A percentile compares a stretch with the other conserved stretches of the same genome.
These are phyloP conservation scores for Ormyrus nitidulus DNA, from an alignment of 2,888 invertebrate species.

Conservation along the genomic window DNA sequence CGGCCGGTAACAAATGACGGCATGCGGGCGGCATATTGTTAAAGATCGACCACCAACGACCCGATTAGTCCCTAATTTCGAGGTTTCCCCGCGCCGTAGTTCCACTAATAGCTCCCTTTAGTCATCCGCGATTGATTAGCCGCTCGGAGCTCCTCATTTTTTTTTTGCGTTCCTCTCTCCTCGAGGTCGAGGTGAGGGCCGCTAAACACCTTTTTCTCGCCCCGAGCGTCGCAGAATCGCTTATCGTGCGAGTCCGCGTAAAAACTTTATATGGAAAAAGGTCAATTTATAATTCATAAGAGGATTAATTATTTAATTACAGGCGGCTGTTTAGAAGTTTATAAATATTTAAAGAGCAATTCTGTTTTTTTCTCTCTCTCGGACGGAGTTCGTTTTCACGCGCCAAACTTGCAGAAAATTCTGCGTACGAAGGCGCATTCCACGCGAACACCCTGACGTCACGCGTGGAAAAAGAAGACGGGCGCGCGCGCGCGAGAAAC, in stretches of 20 bases:
- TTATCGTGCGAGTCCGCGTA: neutral
- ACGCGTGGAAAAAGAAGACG: constrained; percentile 1
- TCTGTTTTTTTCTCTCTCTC: neutral
- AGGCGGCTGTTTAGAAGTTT: neutral
- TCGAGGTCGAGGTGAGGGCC: neutral
- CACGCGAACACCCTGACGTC: neutral
- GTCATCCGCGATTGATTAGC: constrained; percentile 36
- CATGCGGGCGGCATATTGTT: constrained; percentile 12
- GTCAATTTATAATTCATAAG: neutral
- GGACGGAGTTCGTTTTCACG: neutral
- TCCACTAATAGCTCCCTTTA: neutral
- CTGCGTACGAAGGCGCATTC: constrained; percentile 31
- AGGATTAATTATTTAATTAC: neutral
- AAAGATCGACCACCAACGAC: constrained; percentile 42
- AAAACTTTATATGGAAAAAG: too few relatives aligned
- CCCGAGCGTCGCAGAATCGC: neutral
- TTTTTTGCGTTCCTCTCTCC: neutral
- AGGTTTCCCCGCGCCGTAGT: neutral
- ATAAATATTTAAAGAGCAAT: neutral
- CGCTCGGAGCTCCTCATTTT: neutral
- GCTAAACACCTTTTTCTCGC: neutral
- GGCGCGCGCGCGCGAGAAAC: neutral
- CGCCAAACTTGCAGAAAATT: constrained; percentile 6
- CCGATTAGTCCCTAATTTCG: constrained; percentile 35
- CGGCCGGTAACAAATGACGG: constrained; percentile 2